Conservation (phyloP, 2,797 vertebrate species). For the Platyrinchus mystaceus region DNA sequence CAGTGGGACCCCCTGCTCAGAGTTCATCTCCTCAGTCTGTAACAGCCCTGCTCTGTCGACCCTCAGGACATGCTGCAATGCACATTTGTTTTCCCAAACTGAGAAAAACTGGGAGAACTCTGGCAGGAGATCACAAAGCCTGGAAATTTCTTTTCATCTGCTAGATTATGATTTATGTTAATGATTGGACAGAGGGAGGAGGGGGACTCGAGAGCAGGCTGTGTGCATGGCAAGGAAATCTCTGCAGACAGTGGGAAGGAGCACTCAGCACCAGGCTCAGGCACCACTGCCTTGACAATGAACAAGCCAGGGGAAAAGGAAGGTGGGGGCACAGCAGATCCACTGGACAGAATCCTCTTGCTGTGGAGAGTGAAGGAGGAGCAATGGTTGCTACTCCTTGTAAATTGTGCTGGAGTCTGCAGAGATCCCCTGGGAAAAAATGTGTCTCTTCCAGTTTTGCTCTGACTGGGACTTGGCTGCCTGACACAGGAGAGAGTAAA, state of each 20-base stretch:
- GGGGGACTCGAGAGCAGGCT: conserved; percentile 26
- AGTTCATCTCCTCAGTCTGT: background rate
- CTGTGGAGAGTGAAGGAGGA: background rate
- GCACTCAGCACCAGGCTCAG: background rate
- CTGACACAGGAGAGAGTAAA: background rate
- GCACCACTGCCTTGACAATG: background rate
- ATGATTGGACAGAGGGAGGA: conserved; percentile 54
- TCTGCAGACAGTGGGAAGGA: conserved; percentile 42
- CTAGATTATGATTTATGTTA: conserved; percentile 70
- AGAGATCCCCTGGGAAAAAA: background rate
- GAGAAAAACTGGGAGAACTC: conserved; percentile 61
- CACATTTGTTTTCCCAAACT: conserved; percentile 64
- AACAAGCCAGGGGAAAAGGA: background rate
- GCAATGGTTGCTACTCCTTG: background rate
- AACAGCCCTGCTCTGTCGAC: background rate
- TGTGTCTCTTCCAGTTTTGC: background rate
- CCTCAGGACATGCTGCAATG: background rate
- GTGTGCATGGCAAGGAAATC: conserved; percentile 26
- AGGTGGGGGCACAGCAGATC: background rate
- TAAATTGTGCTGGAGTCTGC: background rate
- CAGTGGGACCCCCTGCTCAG: accelerated
- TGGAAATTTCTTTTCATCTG: conserved; percentile 68
- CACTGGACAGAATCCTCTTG: background rate
- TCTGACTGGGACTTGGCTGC: background rate
- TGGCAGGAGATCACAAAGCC: conserved; percentile 66